Evolutionary conservation across 2,113 vertebrate genomes (phyloP).

Genomic region (Suncus etruscus): DNA sequence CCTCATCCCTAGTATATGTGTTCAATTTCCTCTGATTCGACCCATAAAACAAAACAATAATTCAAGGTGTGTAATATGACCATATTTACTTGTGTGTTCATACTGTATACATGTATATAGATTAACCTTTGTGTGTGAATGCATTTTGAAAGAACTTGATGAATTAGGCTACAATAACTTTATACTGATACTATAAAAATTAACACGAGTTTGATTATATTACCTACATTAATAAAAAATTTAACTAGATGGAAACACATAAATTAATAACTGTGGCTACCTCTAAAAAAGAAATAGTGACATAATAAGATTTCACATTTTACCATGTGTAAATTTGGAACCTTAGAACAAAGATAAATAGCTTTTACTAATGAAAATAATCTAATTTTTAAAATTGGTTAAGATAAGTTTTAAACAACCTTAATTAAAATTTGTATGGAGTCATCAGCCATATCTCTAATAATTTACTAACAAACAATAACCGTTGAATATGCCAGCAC

Average conservation of each 20-base stretch:
- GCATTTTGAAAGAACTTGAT: conserved; percentile 8
- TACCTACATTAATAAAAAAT: no score
- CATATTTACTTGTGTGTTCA: not conserved
- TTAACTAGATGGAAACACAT: no score
- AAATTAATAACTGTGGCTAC: not conserved
- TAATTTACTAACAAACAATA: not conserved
- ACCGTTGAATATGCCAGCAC: not conserved
- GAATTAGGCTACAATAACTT: no score
- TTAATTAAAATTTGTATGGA: conserved; percentile 6
- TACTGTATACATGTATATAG: not conserved
- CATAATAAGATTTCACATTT: not conserved
- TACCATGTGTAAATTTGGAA: not conserved
- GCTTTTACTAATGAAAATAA: not conserved
- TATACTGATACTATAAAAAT: no score
- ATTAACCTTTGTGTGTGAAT: not conserved
- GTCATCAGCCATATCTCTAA: not conserved
- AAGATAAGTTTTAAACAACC: not conserved
- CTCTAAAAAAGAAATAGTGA: not conserved
- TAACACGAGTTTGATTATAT: no score
- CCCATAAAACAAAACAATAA: not conserved
- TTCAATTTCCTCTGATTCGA: not conserved
- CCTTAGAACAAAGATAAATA: not conserved
- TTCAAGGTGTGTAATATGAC: not conserved
- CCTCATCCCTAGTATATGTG: not conserved
- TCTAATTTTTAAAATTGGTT: not conserved